Evolutionary conservation across 64 coral and sea anemone genomes (phyloP).

Genomic region (Actinia equina): DNA sequence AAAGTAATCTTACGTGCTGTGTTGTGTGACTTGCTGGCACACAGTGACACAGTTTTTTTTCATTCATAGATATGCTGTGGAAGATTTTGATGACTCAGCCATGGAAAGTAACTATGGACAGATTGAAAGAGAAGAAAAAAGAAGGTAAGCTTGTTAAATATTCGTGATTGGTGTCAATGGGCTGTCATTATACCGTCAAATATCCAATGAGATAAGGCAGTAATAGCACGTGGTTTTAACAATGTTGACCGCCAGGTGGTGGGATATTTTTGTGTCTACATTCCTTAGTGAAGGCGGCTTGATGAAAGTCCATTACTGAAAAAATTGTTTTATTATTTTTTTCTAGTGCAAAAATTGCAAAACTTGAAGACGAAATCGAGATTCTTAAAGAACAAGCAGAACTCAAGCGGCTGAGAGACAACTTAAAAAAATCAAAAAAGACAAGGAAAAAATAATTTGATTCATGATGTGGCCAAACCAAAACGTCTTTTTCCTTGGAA

Average conservation of each 20-base stretch:
- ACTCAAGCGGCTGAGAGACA: constrained; percentile 32
- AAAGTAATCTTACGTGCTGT: too few relatives aligned
- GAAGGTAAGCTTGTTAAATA: constrained; percentile 25
- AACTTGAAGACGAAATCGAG: constrained; percentile 62
- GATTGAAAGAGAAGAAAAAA: constrained; percentile 55
- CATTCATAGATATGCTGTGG: constrained; percentile 13
- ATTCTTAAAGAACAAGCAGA: constrained; percentile 51
- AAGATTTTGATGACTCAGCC: constrained; percentile 30
- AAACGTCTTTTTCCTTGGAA: too few relatives aligned
- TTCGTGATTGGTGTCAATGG: too few relatives aligned
- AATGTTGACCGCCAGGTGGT: too few relatives aligned
- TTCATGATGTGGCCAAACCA: neutral
- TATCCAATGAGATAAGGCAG: too few relatives aligned
- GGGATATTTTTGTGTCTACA: too few relatives aligned
- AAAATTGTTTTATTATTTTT: neutral
- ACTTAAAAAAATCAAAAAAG: constrained; percentile 32
- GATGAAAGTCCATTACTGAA: too few relatives aligned
- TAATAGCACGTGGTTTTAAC: too few relatives aligned
- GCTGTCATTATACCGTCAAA: too few relatives aligned
- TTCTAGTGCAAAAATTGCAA: constrained; percentile 47
- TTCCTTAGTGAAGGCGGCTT: too few relatives aligned
- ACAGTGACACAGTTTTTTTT: neutral
- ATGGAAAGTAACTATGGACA: constrained; percentile 58
- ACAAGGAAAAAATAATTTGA: constrained; percentile 13
- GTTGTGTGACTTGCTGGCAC: too few relatives aligned